Conservation (phyloP, 2,888 invertebrate genomes). For the Scelioninae gen. 1 region DNA sequence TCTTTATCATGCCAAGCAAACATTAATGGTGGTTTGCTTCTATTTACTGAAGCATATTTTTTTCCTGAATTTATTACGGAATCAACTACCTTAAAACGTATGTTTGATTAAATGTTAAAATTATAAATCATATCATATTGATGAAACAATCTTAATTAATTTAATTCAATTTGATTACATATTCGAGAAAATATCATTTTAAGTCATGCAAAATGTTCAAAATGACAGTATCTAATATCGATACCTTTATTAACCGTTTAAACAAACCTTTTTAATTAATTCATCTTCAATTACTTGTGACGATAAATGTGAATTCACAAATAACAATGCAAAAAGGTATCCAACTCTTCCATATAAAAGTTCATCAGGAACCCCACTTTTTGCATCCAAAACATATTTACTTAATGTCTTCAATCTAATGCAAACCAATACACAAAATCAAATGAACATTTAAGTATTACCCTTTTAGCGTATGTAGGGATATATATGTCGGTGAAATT, state of each 20-base stretch:
- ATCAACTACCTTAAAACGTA: slow-evolving; percentile 86
- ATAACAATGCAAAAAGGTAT: slow-evolving; percentile 91
- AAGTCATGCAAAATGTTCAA: no score
- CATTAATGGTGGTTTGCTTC: slow-evolving; percentile 88
- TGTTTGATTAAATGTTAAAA: no score
- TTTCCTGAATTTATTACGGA: slow-evolving; percentile 88
- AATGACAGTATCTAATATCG: no score
- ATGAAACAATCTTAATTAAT: neutral
- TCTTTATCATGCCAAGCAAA: slow-evolving; percentile 94
- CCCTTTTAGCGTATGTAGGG: no score
- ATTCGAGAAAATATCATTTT: no score
- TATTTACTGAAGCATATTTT: slow-evolving; percentile 85
- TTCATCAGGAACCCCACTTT: slow-evolving; percentile 89
- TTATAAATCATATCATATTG: neutral
- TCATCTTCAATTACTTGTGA: slow-evolving; percentile 86
- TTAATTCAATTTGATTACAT: no score
- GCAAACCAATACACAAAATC: slow-evolving; percentile 3
- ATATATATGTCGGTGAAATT: no score
- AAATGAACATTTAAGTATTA: neutral
- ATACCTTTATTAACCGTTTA: no score
- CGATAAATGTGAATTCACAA: slow-evolving; percentile 88
- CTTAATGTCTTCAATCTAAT: slow-evolving; percentile 86
- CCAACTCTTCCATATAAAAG: slow-evolving; percentile 93
- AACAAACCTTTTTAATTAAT: slow-evolving; percentile 84
- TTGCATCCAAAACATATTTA: slow-evolving; percentile 85